A percentile compares a stretch with the other conserved stretches of the same genome.
phyloP scores from a whole-genome alignment of 2,888 invertebrate genomes.

The Molanna angustata region DNA sequence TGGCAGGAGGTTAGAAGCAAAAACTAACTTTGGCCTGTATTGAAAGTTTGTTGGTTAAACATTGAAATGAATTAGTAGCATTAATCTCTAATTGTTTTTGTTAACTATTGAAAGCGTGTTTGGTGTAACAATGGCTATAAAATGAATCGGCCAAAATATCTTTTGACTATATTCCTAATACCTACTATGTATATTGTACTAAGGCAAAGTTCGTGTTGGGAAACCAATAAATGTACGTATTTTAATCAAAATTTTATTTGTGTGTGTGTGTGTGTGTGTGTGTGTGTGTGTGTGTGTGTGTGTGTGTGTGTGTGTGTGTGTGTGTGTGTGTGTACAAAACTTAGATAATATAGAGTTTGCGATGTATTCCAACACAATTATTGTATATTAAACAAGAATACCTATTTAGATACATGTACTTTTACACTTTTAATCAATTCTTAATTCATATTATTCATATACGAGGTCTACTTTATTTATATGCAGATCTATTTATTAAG shows the following conservation, averaged over 20 bases:
- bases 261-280: too few species aligned
- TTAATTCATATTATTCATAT: too few species aligned
- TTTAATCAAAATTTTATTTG: too few species aligned
- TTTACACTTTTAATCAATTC: too few species aligned
- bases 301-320: neutral
- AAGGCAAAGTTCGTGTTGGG: neutral
- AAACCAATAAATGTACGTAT: neutral
- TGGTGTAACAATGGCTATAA: conserved; percentile 13
- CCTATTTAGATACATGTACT: too few species aligned
- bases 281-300: neutral
- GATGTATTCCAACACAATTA: too few species aligned
- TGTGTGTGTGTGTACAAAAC: too few species aligned
- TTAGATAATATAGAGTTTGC: too few species aligned
- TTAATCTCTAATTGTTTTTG: conserved; percentile 26
- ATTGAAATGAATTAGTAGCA: conserved; percentile 25
- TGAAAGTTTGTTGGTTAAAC: conserved; percentile 19
- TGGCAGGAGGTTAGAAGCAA: neutral
- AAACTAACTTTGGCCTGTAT: conserved; percentile 13
- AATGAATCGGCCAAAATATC: conserved; percentile 11
- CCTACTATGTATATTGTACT: neutral
- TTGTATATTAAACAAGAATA: too few species aligned
- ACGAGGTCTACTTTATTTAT: too few species aligned
- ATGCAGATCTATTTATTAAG: too few species aligned
- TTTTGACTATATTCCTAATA: neutral
- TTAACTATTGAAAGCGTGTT: conserved; percentile 13